Evolutionary conservation across 2,797 vertebrate species (phyloP).

Genomic region (Coregonus ussuriensis): DNA sequence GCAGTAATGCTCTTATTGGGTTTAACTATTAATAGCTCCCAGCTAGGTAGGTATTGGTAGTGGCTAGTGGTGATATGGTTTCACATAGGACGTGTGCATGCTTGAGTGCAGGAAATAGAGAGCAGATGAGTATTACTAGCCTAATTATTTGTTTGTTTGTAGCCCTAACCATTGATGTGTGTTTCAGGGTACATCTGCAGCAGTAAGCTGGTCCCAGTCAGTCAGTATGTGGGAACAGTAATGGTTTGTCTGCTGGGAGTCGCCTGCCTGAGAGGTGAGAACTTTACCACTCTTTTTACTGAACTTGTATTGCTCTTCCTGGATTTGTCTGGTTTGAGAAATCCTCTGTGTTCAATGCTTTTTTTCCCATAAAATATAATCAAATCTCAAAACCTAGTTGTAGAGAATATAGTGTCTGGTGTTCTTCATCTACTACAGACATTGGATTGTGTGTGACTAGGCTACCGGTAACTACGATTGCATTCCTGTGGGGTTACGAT

Average conservation of each 20-base stretch:
- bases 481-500: constrained; percentile 5
- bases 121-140: too few relatives aligned
- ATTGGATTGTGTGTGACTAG: not conserved
- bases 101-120: too few relatives aligned
- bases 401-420: not conserved
- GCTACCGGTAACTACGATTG: not conserved
- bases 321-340: not conserved
- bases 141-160: not conserved
- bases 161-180: not conserved
- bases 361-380: too few relatives aligned
- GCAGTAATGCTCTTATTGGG: too few relatives aligned
- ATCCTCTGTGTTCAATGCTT: too few relatives aligned
- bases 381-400: not conserved
- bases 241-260: constrained; percentile 88
- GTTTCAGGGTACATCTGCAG: constrained; percentile 84
- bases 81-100: too few relatives aligned
- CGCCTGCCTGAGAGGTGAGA: constrained; percentile 89
- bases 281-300: not conserved
- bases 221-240: constrained; percentile 85
- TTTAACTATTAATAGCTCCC: too few relatives aligned
- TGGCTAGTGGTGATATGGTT: too few relatives aligned
- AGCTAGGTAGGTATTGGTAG: too few relatives aligned
- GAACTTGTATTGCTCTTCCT: too few relatives aligned
- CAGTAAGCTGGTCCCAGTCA: constrained; percentile 84
- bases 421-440: constrained; percentile 21